Base-by-base conservation (phyloP, 2,797 vertebrate genomes). In the Champsocephalus esox region DNA sequence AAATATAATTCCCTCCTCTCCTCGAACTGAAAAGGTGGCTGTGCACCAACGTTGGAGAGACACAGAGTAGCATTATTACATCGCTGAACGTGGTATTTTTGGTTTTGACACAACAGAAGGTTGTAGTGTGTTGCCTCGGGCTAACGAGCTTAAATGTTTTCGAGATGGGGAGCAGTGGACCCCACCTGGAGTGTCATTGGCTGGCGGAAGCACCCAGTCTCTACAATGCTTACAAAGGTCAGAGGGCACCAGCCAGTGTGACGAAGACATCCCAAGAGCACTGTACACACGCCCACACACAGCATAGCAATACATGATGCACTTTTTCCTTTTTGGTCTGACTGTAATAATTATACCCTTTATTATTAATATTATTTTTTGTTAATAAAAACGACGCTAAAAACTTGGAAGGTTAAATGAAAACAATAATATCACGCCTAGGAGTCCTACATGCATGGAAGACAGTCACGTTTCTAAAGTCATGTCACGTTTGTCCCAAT, bases 371-470 rank as follows among this genome's bases (percentile, higher is more conserved):
- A 28, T 28, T 28, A 28, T 28, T 71, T 79, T 86, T 77, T 82
- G 75, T 88, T 79, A 86, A 82, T 89, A 87, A 88, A 92, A 90
- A 85, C 80, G 50, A 89, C 90, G 85, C 86, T 89, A 91, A 91
- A 91, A 93, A 93, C 85, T 79, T 34, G 70, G 79, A 89, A 88
- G 81, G 90, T 85, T 89, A 91, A 91, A 91, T 91, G 88, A 94
- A 94, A 92, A 88, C 83, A 82, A 91, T 79, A 81, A 74, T 83
- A 90, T 88, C 88, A 94, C 92, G 91, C 90, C 90, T 94, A 93
- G 85, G 93, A 93, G 93, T 92, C 87, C 89, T 92, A 94, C 94
- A 95, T 95, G 94, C 95, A 95, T 94, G 94, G 93, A 95, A 95
- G 95, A 95, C 94, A 73, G 91, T 94, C 89, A 94, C 94, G 84